Evolutionary conservation across 64 coral and sea anemone species (phyloP).

Genomic region (Cladopsammia gracilis): DNA sequence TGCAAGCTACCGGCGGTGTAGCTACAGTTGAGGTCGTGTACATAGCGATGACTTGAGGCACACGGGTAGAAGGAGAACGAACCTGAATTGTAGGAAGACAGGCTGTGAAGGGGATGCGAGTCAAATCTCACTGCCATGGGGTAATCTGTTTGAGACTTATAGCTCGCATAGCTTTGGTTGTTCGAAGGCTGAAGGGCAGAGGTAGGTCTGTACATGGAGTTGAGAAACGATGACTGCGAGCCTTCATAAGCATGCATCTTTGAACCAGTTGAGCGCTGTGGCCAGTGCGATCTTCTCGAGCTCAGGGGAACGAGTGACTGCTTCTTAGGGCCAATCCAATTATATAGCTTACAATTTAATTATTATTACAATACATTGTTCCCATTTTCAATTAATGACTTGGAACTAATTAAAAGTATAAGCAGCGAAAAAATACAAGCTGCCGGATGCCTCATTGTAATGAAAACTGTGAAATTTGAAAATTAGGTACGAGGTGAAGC

Average conservation of each 20-base stretch:
- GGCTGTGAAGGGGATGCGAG: constrained; percentile 84
- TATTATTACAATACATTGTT: constrained; percentile 97
- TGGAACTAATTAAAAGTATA: constrained; percentile 93
- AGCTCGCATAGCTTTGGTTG: constrained; percentile 78
- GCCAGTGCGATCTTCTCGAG: constrained; percentile 32
- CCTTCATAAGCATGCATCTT: constrained; percentile 94
- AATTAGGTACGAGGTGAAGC: constrained; percentile 51
- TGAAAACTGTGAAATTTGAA: constrained; percentile 75
- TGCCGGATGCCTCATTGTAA: constrained; percentile 77
- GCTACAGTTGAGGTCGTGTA: constrained; percentile 92
- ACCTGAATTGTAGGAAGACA: constrained; percentile 80
- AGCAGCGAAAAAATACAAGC: constrained; percentile 57
- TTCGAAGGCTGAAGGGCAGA: constrained; percentile 71
- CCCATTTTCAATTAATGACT: constrained; percentile 94
- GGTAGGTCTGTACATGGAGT: constrained; percentile 87
- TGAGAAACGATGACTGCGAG: constrained; percentile 82
- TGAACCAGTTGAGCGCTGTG: not conserved
- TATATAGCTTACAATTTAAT: constrained; percentile 95
- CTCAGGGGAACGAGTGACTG: constrained; percentile 43
- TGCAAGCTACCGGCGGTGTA: constrained; percentile 80
- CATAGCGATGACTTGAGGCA: constrained; percentile 88
- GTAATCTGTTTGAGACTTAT: constrained; percentile 85
- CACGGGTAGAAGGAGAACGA: constrained; percentile 92
- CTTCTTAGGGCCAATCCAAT: constrained; percentile 77
- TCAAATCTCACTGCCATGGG: constrained; percentile 92